phyloP scores from a whole-genome alignment of 2,888 invertebrate genomes.

The Torymus auratus region DNA sequence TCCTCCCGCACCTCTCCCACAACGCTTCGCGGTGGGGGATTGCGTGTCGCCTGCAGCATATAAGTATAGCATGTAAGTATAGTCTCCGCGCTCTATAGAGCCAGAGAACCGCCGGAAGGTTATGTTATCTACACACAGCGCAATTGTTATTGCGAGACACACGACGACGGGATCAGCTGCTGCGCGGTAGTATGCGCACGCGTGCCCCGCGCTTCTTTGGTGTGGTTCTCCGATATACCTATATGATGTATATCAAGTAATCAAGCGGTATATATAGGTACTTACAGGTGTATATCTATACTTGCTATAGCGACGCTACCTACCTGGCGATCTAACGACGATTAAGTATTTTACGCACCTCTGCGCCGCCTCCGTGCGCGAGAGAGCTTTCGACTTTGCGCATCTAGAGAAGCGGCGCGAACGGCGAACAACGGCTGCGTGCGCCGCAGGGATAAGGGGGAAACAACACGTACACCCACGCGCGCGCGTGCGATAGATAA shows the following conservation, averaged over 20 bases:
- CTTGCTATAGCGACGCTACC: no score
- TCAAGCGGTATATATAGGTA: no score
- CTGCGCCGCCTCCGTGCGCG: no score
- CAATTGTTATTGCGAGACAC: constrained; percentile 7
- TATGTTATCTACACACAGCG: constrained; percentile 15
- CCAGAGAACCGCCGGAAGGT: constrained; percentile 1
- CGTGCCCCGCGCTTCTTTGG: no score
- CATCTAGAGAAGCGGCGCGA: neutral
- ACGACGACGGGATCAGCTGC: neutral
- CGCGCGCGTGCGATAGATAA: neutral
- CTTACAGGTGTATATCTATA: no score
- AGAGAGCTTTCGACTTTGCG: constrained; percentile 29
- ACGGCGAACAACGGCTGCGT: neutral
- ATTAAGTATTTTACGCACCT: no score
- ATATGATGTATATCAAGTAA: no score
- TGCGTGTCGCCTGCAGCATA: neutral
- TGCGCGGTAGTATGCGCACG: neutral
- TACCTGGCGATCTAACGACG: no score
- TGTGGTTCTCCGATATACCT: no score
- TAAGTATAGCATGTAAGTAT: no score
- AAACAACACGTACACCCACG: neutral
- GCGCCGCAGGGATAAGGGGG: neutral
- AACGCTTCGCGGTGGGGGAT: neutral
- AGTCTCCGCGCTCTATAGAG: no score
- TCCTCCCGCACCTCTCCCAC: neutral